Base-by-base conservation (phyloP, 2,888 invertebrate species). In the Tachina lurida region DNA sequence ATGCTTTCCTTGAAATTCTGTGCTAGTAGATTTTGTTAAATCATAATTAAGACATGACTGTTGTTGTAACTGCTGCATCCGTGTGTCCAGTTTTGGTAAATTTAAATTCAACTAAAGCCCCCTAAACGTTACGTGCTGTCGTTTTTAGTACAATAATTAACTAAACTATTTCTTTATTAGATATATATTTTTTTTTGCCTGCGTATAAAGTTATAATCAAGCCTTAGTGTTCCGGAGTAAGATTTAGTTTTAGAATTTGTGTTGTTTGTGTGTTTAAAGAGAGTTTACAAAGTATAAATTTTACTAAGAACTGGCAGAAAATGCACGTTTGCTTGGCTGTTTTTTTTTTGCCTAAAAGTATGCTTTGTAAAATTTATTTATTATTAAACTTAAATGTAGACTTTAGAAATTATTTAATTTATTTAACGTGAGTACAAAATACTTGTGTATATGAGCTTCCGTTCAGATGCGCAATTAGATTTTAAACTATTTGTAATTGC, bases 1-100 rank as follows among this genome's bases (percentile, higher is more conserved):
- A 77, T 71, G 62, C 45, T 68, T 81, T 74, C 80, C 67, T 75
- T 68, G 39, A 19, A 73, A 67, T 67, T 49, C 47, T 49, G 41
- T 73, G 4, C 49, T 58, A 19, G 67, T 22, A 58, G 1, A 74
- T 58, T 58, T 73, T 41, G 31, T 2, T 3, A 74, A 81, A 60
- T 68, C 60, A 31, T 68, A 81, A 74, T 81, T 81, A 74, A 81
- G 67, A 60, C 41, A 41, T 60, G 47, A 2, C 43, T 74, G 41
- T 49, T 65, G 58, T 43, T 65, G 65, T 65, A 45, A 62, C 43
- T 60, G 58, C 47, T 56, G 62, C 12, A 47, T 56, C n/a, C 63
- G 10, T 49, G 47, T 45, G 56, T 65, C 41, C 10, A 8, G 41
- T 49, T 54, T 60, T 17, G 52, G 9, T 43, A 56, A 80, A 65